These are phyloP conservation scores for Platanista minor DNA, from an alignment of 2,113 vertebrate species.

Conservation along the genomic window DNA sequence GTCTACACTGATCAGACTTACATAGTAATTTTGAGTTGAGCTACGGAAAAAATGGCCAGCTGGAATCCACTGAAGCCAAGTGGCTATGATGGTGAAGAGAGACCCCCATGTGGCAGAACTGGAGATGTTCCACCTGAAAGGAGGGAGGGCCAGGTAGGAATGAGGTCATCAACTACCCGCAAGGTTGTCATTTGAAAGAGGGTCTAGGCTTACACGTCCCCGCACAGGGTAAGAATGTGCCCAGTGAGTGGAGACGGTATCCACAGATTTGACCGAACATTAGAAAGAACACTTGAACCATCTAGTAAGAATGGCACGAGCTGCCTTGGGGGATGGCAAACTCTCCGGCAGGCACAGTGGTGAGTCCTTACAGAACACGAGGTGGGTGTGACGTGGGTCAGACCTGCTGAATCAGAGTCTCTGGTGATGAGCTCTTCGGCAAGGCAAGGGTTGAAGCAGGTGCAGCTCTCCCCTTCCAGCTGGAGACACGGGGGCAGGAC, in stretches of 20 bases:
- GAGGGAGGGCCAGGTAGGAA: no score
- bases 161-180: rapidly evolving
- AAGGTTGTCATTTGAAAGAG: background rate
- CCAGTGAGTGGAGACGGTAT: rapidly evolving
- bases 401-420: rapidly evolving
- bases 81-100: rapidly evolving
- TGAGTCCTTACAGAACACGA: rapidly evolving
- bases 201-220: background rate
- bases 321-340: rapidly evolving
- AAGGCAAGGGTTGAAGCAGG: background rate
- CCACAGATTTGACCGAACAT: rapidly evolving
- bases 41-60: rapidly evolving
- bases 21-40: rapidly evolving
- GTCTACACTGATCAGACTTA: rapidly evolving
- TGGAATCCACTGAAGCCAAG: rapidly evolving
- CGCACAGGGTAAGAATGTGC: no score
- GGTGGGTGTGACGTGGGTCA: rapidly evolving
- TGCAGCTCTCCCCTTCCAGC: background rate
- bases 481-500: background rate
- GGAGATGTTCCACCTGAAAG: rapidly evolving
- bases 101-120: rapidly evolving
- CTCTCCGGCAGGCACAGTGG: background rate
- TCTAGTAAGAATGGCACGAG: rapidly evolving
- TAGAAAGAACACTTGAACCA: rapidly evolving
- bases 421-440: background rate